Evolutionary conservation across 2,888 invertebrate genomes (phyloP), one percentile per base, ranked within the genome.

Genomic region (Hesperia comma): DNA sequence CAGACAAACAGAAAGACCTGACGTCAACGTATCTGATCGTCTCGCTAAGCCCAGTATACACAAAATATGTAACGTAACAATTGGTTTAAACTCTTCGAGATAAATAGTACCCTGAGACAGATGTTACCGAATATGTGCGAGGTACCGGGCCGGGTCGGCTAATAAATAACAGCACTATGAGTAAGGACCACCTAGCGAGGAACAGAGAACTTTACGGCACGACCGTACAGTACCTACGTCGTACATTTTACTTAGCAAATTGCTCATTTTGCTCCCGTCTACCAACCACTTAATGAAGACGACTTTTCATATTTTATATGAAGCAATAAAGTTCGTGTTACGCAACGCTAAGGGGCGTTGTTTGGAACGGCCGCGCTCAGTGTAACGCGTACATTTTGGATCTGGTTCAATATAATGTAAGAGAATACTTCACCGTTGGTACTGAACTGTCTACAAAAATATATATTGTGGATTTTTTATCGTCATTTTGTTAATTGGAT

Each of bases 211-310:
- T 91, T 91, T 91, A 91, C 85, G 82, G 80, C 81, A 80, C 76
- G 82, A 84, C 86, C 82, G 85, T 87, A 86, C 86, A 85, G 85
- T 87, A 90, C 89, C 90, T 88, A 88, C 87, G 85, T 86, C 81
- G 86, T 90, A 90, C 86, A 88, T 91, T 91, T 89, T 88, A 86
- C 88, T 88, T 84, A 89, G 90, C 92, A 92, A 92, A 91, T 92
- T 92, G 88, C 86, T 88, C 82, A 84, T 85, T 83, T 84, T 80
- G 86, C 85, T 84, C 81, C 77, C 80, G 87, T 88, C 90, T 92
- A 90, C 90, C 61, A 90, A 90, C 88, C 88, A 87, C 86, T 89
- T 92, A 91, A 92, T 90, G 88, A 91, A 90, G 85, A 83, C 69
- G 70, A 73, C 74, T 73, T 75, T 75, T 70, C 72, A 76, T 75